phyloP scores from a whole-genome alignment of 2,888 invertebrate genomes.

The Stratiomys singularior region DNA sequence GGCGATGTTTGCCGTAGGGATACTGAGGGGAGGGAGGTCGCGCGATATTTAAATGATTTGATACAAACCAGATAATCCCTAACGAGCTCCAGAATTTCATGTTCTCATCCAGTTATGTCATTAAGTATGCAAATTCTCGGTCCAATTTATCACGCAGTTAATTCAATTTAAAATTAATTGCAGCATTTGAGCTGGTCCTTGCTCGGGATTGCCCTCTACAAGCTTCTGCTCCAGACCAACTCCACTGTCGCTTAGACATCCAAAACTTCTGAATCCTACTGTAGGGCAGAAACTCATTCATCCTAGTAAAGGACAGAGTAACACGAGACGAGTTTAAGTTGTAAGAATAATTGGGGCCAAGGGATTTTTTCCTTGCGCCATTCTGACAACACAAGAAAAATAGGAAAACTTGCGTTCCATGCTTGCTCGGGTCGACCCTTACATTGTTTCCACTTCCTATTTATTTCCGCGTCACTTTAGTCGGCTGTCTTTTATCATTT shows the following conservation, averaged over 20 bases:
- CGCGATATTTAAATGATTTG: no score
- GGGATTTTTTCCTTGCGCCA: neutral
- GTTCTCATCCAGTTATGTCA: no score
- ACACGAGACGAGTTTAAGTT: neutral
- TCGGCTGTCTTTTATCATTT: slow-evolving; percentile 21
- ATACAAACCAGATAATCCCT: no score
- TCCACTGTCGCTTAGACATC: neutral
- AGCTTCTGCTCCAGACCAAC: neutral
- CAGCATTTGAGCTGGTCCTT: no score
- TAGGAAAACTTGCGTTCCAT: neutral
- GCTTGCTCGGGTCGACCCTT: slow-evolving; percentile 4
- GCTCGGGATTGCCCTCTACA: neutral
- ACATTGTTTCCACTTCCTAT: slow-evolving; percentile 16
- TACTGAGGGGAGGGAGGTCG: no score
- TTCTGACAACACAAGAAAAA: neutral
- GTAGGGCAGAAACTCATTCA: neutral
- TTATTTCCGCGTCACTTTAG: slow-evolving; percentile 23
- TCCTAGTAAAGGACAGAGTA: no score
- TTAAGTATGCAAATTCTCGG: no score
- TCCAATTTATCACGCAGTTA: no score
- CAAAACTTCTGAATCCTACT: neutral
- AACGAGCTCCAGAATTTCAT: no score
- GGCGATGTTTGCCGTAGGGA: no score
- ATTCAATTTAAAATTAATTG: no score
- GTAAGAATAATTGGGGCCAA: slow-evolving; percentile 25